These are phyloP conservation scores for Charanyca ferruginea DNA, from an alignment of 2,888 invertebrate species.

Conservation along the genomic window DNA sequence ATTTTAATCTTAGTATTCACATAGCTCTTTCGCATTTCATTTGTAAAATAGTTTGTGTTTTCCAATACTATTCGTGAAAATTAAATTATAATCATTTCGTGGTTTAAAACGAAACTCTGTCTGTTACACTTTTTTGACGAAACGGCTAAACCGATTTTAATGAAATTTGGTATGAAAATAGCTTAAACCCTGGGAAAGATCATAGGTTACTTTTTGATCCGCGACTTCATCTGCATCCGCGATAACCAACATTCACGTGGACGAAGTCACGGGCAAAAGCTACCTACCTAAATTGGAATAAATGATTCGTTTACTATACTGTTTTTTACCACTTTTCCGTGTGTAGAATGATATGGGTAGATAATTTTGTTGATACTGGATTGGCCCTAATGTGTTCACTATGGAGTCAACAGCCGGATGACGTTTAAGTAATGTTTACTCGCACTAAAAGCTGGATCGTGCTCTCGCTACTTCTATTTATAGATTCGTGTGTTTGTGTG, in stretches of 20 bases:
- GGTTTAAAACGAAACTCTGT: no score
- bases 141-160: no score
- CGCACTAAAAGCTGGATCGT: slow-evolving; percentile 82
- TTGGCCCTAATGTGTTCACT: slow-evolving; percentile 79
- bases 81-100: neutral
- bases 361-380: slow-evolving; percentile 72
- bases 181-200: no score
- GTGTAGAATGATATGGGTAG: slow-evolving; percentile 26
- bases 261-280: no score
- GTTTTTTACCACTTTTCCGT: neutral
- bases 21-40: neutral
- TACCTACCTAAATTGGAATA: no score
- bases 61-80: neutral
- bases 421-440: slow-evolving; percentile 86
- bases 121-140: no score
- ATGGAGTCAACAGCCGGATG: slow-evolving; percentile 83
- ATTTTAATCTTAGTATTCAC: slow-evolving; percentile 29
- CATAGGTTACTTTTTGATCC: no score
- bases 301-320: no score
- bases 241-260: no score
- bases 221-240: no score
- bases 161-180: no score
- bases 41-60: neutral
- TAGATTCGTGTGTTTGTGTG: slow-evolving; percentile 49
- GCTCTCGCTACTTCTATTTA: slow-evolving; percentile 49